Conservation (phyloP, 1,140 invertebrate genomes). For the Drosophila pandora region DNA sequence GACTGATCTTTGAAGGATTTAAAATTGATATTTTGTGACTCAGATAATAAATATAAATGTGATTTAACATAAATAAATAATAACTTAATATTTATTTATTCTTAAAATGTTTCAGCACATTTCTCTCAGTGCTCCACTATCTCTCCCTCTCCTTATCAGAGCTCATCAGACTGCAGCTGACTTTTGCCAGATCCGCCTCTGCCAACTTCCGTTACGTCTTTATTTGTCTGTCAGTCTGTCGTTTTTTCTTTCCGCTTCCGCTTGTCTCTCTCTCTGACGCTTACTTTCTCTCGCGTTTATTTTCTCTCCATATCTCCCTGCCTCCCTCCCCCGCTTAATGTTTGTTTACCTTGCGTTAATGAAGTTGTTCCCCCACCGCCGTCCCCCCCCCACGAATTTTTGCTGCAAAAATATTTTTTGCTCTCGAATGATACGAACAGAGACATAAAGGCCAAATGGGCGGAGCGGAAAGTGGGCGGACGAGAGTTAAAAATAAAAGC, state of each 20-base stretch:
- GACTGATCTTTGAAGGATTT: too few relatives aligned
- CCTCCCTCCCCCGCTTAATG: slow-evolving; percentile 59
- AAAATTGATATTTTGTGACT: neutral
- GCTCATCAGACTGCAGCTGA: slow-evolving; percentile 69
- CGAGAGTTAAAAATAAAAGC: slow-evolving; percentile 73
- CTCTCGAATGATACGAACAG: slow-evolving; percentile 37
- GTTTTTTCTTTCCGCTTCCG: slow-evolving; percentile 32
- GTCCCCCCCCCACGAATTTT: slow-evolving; percentile 26
- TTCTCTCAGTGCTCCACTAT: slow-evolving; percentile 23
- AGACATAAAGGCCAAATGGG: slow-evolving; percentile 9
- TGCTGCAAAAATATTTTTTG: slow-evolving; percentile 70
- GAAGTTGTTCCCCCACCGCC: slow-evolving; percentile 71
- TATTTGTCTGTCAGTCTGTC: slow-evolving; percentile 69
- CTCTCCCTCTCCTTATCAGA: slow-evolving; percentile 24
- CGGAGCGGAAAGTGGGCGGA: neutral
- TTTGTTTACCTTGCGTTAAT: slow-evolving; percentile 83
- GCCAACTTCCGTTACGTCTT: slow-evolving; percentile 76
- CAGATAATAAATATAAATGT: neutral
- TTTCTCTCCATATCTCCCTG: neutral
- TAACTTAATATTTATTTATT: neutral
- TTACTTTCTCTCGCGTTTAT: neutral
- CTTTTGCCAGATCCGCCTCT: slow-evolving; percentile 57
- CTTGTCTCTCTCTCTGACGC: slow-evolving; percentile 9
- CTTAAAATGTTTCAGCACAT: neutral
- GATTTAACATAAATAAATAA: neutral